A percentile compares a stretch with the other conserved stretches of the same genome.
Conservation (phyloP, 2,113 vertebrate species). For the Electrona antarctica region DNA sequence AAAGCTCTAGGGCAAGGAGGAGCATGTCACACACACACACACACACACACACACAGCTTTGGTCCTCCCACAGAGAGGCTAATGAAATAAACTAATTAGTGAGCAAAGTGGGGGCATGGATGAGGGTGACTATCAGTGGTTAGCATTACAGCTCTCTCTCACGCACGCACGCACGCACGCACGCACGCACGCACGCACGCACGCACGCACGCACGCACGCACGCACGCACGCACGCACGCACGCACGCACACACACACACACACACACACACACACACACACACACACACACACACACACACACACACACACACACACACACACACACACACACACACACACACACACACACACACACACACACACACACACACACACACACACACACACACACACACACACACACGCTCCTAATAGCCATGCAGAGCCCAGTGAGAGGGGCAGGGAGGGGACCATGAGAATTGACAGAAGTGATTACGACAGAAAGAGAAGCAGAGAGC, state of each 20-base stretch:
- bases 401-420: too few relatives aligned
- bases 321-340: too few relatives aligned
- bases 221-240: too few relatives aligned
- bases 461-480: constrained; percentile 42
- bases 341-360: too few relatives aligned
- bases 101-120: constrained; percentile 32
- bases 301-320: constrained; percentile 20
- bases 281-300: constrained; percentile 20
- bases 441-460: constrained; percentile 12
- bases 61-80: constrained; percentile 40
- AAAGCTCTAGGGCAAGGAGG: constrained; percentile 29
- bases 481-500: constrained; percentile 12
- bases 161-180: constrained; percentile 20
- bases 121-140: constrained; percentile 44
- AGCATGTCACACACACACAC: constrained; percentile 14
- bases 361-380: not conserved
- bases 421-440: not conserved
- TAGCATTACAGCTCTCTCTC: constrained; percentile 24
- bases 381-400: too few relatives aligned
- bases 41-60: constrained; percentile 10
- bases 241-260: not conserved
- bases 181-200: constrained; percentile 7
- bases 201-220: too few relatives aligned
- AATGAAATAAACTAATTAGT: constrained; percentile 64
- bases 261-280: too few relatives aligned